Base-by-base conservation (phyloP, 2,888 invertebrate species). In the Eustalomyia histrio region DNA sequence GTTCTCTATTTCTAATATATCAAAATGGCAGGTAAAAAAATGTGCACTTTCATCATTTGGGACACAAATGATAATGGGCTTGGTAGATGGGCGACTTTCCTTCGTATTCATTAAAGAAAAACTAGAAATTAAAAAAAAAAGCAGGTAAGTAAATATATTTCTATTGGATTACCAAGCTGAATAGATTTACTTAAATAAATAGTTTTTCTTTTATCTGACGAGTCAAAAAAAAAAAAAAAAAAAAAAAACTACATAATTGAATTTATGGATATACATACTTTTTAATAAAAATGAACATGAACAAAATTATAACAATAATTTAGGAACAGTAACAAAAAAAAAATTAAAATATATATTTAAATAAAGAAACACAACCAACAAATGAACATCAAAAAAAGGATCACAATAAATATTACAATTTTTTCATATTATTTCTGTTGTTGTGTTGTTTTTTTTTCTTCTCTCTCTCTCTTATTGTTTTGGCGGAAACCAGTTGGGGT, bases 381-480 rank as follows among this genome's bases (percentile, higher is more conserved):
- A 63, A 35, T 74, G 72, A 83, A 73, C 82, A 78, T 79, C 78
- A 79, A 72, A 80, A 78, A 84, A 83, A 84, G 83, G 83, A 85
- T 85, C 82, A 84, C 81, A 84, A 85, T 83, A 84, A 85, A 85
- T 83, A 83, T 79, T 80, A 80, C 53, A 55, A 43, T 76, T 76
- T 80, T 79, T 83, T 71, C 6, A 50, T 50, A 78, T 60, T 71
- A 57, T 64, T 43, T 50, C 68, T 65, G 43, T 47, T 52, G 35
- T 67, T 64, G 57, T 43, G 10, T 21, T 39, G 18, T 16, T 68
- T 47, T 35, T 33, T n/a, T n/a, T n/a, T n/a, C n/a, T n/a, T n/a
- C n/a, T 6, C 29, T 29, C 29, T 4, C 29, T 29, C 29, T 29
- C 29, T 67, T 61, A 64, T 76, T 74, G 43, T 74, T 83, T 83